phyloP scores from a whole-genome alignment of 2,888 invertebrate genomes.

The Peribatodes rhomboidaria region DNA sequence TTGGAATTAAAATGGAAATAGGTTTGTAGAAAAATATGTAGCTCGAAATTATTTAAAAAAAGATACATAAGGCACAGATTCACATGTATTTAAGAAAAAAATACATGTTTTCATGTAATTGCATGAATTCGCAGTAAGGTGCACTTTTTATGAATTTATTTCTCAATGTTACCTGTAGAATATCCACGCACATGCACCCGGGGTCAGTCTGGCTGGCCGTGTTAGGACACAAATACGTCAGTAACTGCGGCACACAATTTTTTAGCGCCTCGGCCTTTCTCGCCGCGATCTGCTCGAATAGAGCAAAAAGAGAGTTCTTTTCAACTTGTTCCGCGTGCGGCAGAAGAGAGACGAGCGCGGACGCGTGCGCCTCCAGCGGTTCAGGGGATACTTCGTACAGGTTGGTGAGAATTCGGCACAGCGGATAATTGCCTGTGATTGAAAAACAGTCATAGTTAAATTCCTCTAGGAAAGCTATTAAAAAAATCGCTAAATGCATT shows the following conservation, averaged over 20 bases:
- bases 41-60: too few relatives aligned
- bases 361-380: slow-evolving; percentile 94
- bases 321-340: slow-evolving; percentile 95
- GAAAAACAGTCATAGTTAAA: slow-evolving; percentile 24
- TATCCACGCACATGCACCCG: slow-evolving; percentile 81
- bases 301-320: slow-evolving; percentile 92
- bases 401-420: slow-evolving; percentile 95
- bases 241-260: slow-evolving; percentile 93
- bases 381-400: slow-evolving; percentile 96
- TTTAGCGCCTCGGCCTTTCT: slow-evolving; percentile 93
- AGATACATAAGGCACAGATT: too few relatives aligned
- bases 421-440: slow-evolving; percentile 93
- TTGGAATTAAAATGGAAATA: too few relatives aligned
- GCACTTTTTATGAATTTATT: too few relatives aligned
- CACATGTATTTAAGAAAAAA: too few relatives aligned
- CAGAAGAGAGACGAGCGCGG: slow-evolving; percentile 92
- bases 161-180: slow-evolving; percentile 66
- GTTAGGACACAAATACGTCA: slow-evolving; percentile 89
- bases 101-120: too few relatives aligned
- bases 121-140: too few relatives aligned
- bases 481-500: too few relatives aligned
- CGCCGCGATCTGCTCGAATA: slow-evolving; percentile 94
- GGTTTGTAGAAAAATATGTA: too few relatives aligned
- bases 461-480: too few relatives aligned
- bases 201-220: slow-evolving; percentile 72